These are phyloP conservation scores for Oceanites oceanicus DNA, from an alignment of 2,113 vertebrate species.

Conservation along the genomic window DNA sequence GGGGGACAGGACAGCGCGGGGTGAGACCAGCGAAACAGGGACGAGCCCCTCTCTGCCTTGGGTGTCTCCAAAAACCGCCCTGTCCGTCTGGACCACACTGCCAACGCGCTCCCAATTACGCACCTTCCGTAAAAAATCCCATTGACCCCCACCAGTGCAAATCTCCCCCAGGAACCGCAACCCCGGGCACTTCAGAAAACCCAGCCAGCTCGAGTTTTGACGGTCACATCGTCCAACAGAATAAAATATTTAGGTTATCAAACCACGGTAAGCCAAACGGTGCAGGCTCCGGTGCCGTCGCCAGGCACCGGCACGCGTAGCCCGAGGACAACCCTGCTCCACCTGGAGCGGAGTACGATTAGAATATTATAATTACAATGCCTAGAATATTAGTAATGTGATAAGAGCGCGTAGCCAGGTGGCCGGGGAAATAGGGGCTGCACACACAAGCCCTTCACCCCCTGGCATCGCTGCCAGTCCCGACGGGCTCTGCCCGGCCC, in stretches of 20 bases:
- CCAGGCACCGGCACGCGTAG: accelerated
- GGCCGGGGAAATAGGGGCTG: neutral
- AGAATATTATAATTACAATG: neutral
- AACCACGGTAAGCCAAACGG: accelerated
- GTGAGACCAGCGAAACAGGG: accelerated
- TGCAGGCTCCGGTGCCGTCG: accelerated
- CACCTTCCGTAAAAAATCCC: accelerated
- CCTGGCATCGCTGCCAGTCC: neutral
- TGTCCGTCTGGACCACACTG: accelerated
- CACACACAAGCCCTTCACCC: neutral
- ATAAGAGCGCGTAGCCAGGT: neutral
- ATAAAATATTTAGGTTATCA: neutral
- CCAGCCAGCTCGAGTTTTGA: neutral
- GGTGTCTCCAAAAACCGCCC: accelerated
- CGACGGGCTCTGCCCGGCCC: accelerated
- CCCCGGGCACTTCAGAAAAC: no score
- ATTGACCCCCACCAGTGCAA: accelerated
- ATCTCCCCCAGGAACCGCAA: accelerated
- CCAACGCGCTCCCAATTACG: accelerated
- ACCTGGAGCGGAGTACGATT: neutral
- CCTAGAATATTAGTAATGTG: neutral
- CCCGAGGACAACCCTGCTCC: neutral
- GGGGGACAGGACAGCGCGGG: accelerated
- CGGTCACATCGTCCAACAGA: accelerated
- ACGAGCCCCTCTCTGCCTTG: accelerated